Percentiles rank a stretch among this genome's conserved stretches.
phyloP scores from a whole-genome alignment of 2,797 vertebrate species.

The Simalia tracyae region DNA sequence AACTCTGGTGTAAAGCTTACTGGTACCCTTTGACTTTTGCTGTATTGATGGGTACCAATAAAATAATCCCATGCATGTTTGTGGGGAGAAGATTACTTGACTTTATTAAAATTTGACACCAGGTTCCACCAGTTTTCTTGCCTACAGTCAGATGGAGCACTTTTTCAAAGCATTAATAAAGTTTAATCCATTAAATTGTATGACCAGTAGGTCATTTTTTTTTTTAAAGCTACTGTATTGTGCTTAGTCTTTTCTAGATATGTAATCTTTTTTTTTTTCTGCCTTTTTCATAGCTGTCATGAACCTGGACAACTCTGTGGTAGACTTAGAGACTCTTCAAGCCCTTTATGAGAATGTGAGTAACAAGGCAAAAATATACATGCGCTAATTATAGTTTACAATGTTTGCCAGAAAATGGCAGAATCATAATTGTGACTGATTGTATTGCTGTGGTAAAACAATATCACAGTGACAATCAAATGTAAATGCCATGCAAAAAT shows the following conservation, averaged over 20 bases:
- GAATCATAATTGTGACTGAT: background rate
- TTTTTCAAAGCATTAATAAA: conserved; percentile 43
- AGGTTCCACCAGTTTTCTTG: conserved; percentile 44
- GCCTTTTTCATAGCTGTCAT: conserved; percentile 81
- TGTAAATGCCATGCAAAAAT: background rate
- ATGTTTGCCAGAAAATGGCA: background rate
- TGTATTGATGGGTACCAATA: conserved; percentile 25
- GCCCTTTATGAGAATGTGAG: conserved; percentile 98
- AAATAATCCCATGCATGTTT: conserved; percentile 37
- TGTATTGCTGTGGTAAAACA: background rate
- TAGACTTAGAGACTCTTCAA: conserved; percentile 96
- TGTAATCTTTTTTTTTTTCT: conserved; percentile 55
- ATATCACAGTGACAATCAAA: background rate
- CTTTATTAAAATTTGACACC: conserved; percentile 59
- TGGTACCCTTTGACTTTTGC: conserved; percentile 59
- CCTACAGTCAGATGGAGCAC: background rate
- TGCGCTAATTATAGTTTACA: conserved; percentile 22
- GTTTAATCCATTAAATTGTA: conserved; percentile 44
- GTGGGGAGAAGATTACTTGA: conserved; percentile 33
- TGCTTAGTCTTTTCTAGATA: conserved; percentile 46
- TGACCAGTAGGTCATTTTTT: conserved; percentile 25
- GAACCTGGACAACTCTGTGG: conserved; percentile 95
- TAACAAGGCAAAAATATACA: conserved; percentile 65
- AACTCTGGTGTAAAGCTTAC: conserved; percentile 60
- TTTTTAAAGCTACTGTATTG: conserved; percentile 4